Evolutionary conservation across 1,140 invertebrate species (phyloP), one percentile per base, ranked within the genome.

Genomic region (Drosophila parabipectinata): DNA sequence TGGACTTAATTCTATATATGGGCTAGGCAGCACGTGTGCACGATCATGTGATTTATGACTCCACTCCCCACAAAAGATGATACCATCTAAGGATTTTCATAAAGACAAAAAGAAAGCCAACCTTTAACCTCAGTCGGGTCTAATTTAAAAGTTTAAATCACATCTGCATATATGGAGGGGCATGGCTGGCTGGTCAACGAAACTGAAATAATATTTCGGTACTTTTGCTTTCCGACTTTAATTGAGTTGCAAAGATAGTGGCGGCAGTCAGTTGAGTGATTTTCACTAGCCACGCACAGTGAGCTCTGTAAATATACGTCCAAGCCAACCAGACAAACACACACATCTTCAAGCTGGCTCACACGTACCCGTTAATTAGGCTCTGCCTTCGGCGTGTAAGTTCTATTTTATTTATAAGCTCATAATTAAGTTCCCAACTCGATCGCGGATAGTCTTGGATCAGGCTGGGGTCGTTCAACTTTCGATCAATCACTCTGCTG

Each of bases 191-290:
- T 82, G 82, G 37, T 58, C 82, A 78, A 62, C 79, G 71, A 87
- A 87, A 82, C 82, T 62, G 75, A 88, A 83, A 88, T 4, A 44
- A 14, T 63, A 88, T 72, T 72, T 81, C 83, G 41, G 14, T 88
- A 87, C 75, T 87, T 88, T 83, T 82, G 82, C 82, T 88, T 87
- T 87, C 45, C 62, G 52, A 73, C 67, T 60, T 79, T 84, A 79
- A 84, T 84, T 84, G 83, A 80, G 79, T 68, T 59, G 47, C 12
- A 41, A 48, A 58, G 69, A 62, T 56, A 56, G 57, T 52, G 69
- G 56, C 39, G 69, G 56, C 39, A 30, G 51, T 37, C 59, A 57
- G n/a, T 21, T 37, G 55, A 71, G 68, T 24, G 59, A 62, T 76
- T 50, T 56, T 75, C 64, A 77, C 66, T 72, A 54, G 81, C 72